Percentiles rank a stretch among this genome's conserved stretches.
These are phyloP conservation scores for Pedetes capensis DNA, from an alignment of 2,113 vertebrate species.

Conservation along the genomic window DNA sequence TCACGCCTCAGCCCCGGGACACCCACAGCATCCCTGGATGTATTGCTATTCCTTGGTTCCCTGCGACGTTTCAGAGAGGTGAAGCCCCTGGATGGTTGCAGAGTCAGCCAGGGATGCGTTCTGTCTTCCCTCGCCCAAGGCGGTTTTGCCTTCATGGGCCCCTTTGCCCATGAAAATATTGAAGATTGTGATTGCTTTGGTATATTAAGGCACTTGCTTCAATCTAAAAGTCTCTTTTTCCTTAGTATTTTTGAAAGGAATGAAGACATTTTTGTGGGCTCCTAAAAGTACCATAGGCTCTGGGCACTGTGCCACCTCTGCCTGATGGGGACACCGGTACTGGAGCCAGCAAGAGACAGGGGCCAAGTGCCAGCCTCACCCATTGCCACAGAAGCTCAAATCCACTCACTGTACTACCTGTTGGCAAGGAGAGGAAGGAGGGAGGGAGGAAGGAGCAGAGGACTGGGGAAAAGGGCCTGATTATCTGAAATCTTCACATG, in stretches of 20 bases:
- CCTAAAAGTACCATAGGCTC: not conserved
- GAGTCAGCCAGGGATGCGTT: not conserved
- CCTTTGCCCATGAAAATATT: not conserved
- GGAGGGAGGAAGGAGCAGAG: not conserved
- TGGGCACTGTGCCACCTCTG: not conserved
- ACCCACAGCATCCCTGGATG: not conserved
- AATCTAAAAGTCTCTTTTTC: not conserved
- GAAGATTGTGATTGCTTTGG: not conserved
- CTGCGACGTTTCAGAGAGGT: not conserved
- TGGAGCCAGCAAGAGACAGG: not conserved
- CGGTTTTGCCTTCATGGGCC: not conserved
- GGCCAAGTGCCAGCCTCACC: not conserved
- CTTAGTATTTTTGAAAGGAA: conserved; percentile 25
- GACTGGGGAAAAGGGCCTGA: not conserved
- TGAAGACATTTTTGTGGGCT: not conserved
- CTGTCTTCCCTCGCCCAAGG: not conserved
- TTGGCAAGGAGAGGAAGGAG: not conserved
- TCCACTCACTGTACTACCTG: not conserved
- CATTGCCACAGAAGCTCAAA: not conserved
- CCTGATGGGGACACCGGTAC: rapidly evolving
- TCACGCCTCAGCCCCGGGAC: not conserved
- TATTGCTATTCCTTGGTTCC: rapidly evolving
- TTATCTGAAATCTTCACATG: not conserved
- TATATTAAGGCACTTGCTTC: not conserved
- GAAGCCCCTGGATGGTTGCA: not conserved